Evolutionary conservation across 2,797 vertebrate genomes (phyloP), one percentile per base, ranked within the genome.

Genomic region (Setipinna tenuifilis): DNA sequence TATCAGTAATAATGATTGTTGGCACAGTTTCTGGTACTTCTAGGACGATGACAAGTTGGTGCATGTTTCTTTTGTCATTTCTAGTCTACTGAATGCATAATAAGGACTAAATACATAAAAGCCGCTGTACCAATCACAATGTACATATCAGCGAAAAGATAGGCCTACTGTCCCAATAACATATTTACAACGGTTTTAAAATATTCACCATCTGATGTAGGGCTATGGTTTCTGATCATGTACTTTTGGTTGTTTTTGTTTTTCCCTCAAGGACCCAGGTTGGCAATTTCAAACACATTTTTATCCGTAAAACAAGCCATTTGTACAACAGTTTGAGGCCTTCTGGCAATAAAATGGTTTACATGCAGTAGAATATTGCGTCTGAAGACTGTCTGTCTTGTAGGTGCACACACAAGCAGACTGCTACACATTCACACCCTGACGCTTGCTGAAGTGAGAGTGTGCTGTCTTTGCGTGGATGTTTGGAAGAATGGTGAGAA

Each of bases 331-430:
- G 54, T 85, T 89, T 89, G 89, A 86, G 90, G 90, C 92, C 89
- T 89, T 92, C 91, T 90, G 90, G 89, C 91, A 95, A 94, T 94
- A 94, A 94, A 94, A 89, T 88, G 91, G 93, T 93, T 93, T 93
- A 92, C 92, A 92, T 89, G 83, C 92, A 89, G 62, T 65, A 6
- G 71, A 31, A 78, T 44, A 41, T 57, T 0, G 59, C 83, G 80
- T 85, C 46, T n/a, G 25, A 14, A 81, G 57, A 82, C 0, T 81
- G 23, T 83, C 68, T 83, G 5, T 75, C 78, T 48, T 54, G 81
- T 54, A 82, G 44, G 12, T 19, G 19, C 17, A 16, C 12, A 19
- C 28, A 35, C 83, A 21, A 17, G 23, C 65, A 48, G 31, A n/a
- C 16, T 41, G 2, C 35, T 17, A 41, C 31, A 17, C 31, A 21